These are phyloP conservation scores for Plagiodera versicolora DNA, from an alignment of 2,888 invertebrate species.

Conservation along the genomic window DNA sequence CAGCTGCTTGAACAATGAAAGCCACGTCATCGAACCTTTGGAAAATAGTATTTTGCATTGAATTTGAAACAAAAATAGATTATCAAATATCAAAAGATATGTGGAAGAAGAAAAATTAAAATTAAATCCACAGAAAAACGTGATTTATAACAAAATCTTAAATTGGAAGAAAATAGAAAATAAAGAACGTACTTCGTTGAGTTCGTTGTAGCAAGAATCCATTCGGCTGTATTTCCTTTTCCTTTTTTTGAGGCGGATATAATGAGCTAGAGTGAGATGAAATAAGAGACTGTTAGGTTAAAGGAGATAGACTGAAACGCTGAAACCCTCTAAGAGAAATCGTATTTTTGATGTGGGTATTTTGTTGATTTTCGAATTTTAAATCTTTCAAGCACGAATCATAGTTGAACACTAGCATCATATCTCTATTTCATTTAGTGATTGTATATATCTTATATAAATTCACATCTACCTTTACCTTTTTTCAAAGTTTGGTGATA, in stretches of 20 bases:
- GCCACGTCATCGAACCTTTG: constrained; percentile 31
- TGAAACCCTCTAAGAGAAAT: constrained; percentile 24
- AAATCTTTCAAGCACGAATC: no score
- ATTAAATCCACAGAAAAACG: not conserved
- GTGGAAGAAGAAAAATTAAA: not conserved
- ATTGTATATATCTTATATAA: no score
- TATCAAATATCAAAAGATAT: not conserved
- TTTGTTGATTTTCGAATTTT: no score
- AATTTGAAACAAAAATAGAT: constrained; percentile 16
- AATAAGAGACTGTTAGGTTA: constrained; percentile 50
- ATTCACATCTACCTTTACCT: no score
- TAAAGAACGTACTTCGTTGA: constrained; percentile 34
- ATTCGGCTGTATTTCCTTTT: constrained; percentile 41
- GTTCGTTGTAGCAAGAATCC: constrained; percentile 31
- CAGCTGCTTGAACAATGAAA: constrained; percentile 30
- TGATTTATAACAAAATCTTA: not conserved
- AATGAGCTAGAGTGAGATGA: constrained; percentile 42
- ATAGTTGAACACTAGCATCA: no score
- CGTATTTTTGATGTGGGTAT: not conserved
- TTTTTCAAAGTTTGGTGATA: no score
- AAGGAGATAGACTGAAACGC: constrained; percentile 46
- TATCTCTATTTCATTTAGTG: no score
- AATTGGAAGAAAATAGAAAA: constrained; percentile 28
- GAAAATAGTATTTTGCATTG: constrained; percentile 11
- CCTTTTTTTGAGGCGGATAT: constrained; percentile 37